Base-by-base conservation (phyloP, 1,140 invertebrate genomes). In the Meloidogyne hapla region DNA sequence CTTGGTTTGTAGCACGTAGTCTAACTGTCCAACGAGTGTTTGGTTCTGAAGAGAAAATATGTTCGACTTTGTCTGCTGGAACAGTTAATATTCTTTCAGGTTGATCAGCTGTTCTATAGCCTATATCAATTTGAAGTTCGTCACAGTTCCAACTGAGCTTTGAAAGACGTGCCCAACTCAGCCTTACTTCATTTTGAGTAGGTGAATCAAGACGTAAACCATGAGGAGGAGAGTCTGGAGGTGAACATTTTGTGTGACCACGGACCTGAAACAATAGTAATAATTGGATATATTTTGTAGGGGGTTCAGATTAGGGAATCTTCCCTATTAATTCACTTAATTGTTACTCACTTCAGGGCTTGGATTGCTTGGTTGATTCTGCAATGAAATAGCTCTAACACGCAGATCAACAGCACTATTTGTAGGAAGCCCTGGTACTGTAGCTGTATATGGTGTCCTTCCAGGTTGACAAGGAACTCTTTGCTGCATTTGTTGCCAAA, bases 41-140 rank as follows among this genome's bases (percentile, higher is more conserved):
- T 21, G 85, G 85, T 61, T 86, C 83, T n/a, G 84, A 77, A n/a
- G 85, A 83, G 81, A 86, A 86, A 25, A 79, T 77, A 68, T 86
- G 85, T 15, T 86, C 85, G 25, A 84, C 84, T 56, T 79, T 72
- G 62, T 86, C 86, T 63, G 83, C 85, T 18, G 86, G 77, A 33
- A 86, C 85, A 10, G 78, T 81, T 23, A 86, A 56, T 38, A 83
- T 78, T 56, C 83, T 78, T 69, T 86, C 86, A 15, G 86, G 85
- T 63, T 83, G 81, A 66, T 87, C 81, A 38, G 83, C 84, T 18
- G 78, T 71, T 64, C 78, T 66, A 66, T 86, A 86, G 26, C 81
- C 80, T 45, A 86, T 87, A 69, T 86, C 85, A 28, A 85, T 74
- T 66, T 81, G 84, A 42, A 86, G 64, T 48, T 86, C 83, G 70